A percentile compares a stretch with the other conserved stretches of the same genome.
Evolutionary conservation across 2,797 vertebrate genomes (phyloP).

Genomic region (Mus caroli): DNA sequence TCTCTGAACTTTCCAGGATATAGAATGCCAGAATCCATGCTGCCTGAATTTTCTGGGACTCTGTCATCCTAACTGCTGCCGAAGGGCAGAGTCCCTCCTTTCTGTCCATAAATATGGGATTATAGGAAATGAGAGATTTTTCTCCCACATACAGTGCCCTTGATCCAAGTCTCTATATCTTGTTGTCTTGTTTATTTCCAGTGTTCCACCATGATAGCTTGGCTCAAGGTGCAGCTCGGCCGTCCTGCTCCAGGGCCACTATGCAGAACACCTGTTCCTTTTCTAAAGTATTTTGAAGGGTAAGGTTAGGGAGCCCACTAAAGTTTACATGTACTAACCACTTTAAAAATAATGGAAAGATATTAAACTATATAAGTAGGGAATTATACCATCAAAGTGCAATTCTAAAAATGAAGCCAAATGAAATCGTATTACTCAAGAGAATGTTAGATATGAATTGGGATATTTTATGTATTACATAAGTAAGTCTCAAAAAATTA

Average conservation of each 20-base stretch:
- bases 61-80: neutral
- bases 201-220: neutral
- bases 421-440: neutral
- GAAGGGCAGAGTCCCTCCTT: neutral
- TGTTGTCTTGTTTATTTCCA: neutral
- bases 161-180: neutral
- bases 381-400: neutral
- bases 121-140: neutral
- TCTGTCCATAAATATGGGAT: neutral
- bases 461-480: conserved; percentile 6
- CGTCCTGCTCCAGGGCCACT: neutral
- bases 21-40: neutral
- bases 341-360: conserved; percentile 30
- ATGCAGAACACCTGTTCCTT: neutral
- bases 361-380: neutral
- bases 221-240: neutral
- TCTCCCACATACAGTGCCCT: neutral
- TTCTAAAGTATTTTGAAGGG: neutral
- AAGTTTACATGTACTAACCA: neutral
- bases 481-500: neutral
- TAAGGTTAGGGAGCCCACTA: neutral
- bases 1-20: neutral
- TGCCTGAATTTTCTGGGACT: neutral
- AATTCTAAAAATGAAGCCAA: conserved; percentile 55
- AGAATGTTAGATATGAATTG: neutral